Evolutionary conservation across 92 coral and sea anemone species (phyloP), one percentile per base, ranked within the genome.

Genomic region (Palythoa caribaeorum): DNA sequence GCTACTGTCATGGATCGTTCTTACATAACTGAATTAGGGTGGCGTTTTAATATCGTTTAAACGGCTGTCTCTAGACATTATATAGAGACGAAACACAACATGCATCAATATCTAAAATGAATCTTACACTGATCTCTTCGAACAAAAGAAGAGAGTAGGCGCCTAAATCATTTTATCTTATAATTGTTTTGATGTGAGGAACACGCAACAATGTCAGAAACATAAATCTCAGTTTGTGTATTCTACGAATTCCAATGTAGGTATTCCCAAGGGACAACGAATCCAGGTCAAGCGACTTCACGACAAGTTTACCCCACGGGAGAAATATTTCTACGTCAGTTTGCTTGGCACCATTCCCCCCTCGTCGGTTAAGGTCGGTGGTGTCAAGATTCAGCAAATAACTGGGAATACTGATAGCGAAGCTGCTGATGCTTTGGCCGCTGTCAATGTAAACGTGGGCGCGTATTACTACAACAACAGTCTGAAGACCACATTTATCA

Each of bases 251-350:
- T 48, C 37, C 52, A 39, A 44, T 65, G 50, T 38, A 92, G 95
- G 92, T 19, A 83, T 88, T 79, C 12, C 91, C 9, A 84, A 73
- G 51, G 90, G 94, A 35, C 93, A 88, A 62, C 89, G 91, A 38
- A 78, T 94, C 38, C 84, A 92, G 73, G 73, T 94, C 89, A 92
- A 92, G 60, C 94, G 94, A 10, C 83, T 79, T 14, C 91, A 94
- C 71, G 92, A 94, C 93, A 94, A 94, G 76, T 94, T 53, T 76
- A 65, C 16, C 37, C 94, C 94, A 78, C 88, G 21, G 40, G 96
- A 94, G 78, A 89, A 89, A 62, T 89, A 84, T 91, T 94, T 71
- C 89, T 94, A 89, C 80, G 89, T 94, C 59, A 74, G 89, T 62
- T 70, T 94, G 76, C 94, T 89, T 73, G 91, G 88, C 69, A 92